These are phyloP conservation scores for Galbula dea DNA, from an alignment of 2,113 vertebrate species.

Conservation along the genomic window DNA sequence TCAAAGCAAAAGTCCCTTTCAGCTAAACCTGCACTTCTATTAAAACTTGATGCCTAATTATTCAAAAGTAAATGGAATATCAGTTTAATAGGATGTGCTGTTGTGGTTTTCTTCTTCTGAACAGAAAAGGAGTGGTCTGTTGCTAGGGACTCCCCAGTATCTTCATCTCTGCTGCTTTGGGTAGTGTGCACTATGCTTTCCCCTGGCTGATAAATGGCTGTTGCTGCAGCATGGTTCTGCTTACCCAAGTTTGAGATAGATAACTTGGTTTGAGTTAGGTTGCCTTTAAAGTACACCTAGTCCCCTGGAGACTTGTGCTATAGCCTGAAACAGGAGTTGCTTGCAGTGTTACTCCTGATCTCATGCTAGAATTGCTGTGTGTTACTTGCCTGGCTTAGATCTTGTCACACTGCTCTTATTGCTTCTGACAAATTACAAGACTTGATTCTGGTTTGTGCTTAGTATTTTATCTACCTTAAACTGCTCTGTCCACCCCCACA, in stretches of 20 bases:
- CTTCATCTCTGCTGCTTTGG: neutral
- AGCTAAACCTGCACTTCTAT: neutral
- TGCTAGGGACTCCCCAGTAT: neutral
- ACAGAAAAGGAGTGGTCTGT: neutral
- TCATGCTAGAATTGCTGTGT: neutral
- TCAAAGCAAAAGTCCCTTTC: neutral
- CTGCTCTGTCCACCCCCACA: neutral
- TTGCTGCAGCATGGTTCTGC: neutral
- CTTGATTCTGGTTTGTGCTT: neutral
- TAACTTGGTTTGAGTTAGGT: neutral
- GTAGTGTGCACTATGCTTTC: neutral
- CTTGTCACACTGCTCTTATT: neutral
- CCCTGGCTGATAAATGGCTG: neutral
- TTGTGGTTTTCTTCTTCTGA: neutral
- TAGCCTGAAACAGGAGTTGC: neutral
- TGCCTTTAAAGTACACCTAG: neutral
- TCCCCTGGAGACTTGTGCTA: neutral
- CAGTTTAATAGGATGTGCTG: neutral
- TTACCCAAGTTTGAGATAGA: neutral
- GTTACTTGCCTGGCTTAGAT: neutral
- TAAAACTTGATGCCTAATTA: neutral
- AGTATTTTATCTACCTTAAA: neutral
- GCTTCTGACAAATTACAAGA: conserved; percentile 1
- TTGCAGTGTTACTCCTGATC: neutral
- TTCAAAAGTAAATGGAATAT: neutral